Evolutionary conservation across 2,888 invertebrate genomes (phyloP), one percentile per base, ranked within the genome.

Genomic region (Hyposoter didymator): DNA sequence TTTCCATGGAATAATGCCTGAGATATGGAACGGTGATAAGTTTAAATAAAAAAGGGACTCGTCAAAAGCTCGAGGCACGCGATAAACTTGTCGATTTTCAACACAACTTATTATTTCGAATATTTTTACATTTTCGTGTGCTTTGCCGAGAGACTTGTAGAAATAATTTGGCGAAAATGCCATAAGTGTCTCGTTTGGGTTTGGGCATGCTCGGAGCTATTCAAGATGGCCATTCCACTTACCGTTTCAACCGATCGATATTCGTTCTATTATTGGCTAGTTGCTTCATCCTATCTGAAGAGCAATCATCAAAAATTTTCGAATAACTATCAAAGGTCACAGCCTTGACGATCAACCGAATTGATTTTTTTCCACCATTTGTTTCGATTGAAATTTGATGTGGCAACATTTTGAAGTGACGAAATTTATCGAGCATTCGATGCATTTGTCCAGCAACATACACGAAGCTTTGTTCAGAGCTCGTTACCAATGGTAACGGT

Each of bases 401-500:
- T n/a, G n/a, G n/a, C n/a, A n/a, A n/a, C n/a, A n/a, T n/a, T n/a
- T n/a, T n/a, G 0, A n/a, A 49, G 2, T 6, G 4, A 49, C 22
- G 45, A 5, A 6, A 14, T 22, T 12, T 72, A 32, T 28, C 2
- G 28, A 28, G 28, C 2, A 28, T 28, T 28, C 28, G 28, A 28
- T 28, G 28, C 28, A n/a, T n/a, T n/a, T n/a, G n/a, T n/a, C n/a
- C 17, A 19, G 52, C 8, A 43, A 28, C 55, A 69, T 69, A n/a
- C 49, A 12, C 64, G 19, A 32, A 47, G 75, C 75, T 62, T 22
- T 43, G 28, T 45, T 2, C 28, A 72, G 19, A n/a, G 19, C 39
- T 69, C 35, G 78, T 55, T 52, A 45, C 32, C 78, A 45, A 78
- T 73, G 81, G 59, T 81, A 84, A 84, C 84, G 84, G 81, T 69